A percentile compares a stretch with the other conserved stretches of the same genome.
phyloP scores from a whole-genome alignment of 2,888 invertebrate species.

The Salticus scenicus region DNA sequence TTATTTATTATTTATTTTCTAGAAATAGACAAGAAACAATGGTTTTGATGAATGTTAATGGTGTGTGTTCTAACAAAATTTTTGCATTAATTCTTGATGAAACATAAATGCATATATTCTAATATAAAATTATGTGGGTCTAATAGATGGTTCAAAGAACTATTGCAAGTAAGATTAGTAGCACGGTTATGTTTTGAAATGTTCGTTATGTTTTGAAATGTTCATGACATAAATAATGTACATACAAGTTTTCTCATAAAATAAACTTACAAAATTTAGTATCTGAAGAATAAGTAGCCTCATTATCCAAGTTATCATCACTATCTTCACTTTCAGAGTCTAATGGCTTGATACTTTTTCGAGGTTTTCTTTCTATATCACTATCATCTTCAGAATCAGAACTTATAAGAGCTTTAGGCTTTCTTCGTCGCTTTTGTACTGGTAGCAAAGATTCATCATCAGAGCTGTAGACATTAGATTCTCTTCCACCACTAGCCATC shows the following conservation, averaged over 20 bases:
- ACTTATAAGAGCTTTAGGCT: constrained; percentile 12
- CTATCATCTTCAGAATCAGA: constrained; percentile 43
- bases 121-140: too few species aligned
- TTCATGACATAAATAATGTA: too few species aligned
- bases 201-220: too few species aligned
- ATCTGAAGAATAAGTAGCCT: not conserved
- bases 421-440: constrained; percentile 34
- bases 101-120: too few species aligned
- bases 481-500: constrained; percentile 43
- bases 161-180: too few species aligned
- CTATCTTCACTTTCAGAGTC: constrained; percentile 53
- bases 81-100: too few species aligned
- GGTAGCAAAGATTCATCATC: constrained; percentile 47
- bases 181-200: too few species aligned
- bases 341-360: constrained; percentile 16
- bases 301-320: constrained; percentile 1
- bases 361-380: constrained; percentile 43
- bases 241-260: not conserved
- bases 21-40: too few species aligned
- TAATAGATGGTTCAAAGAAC: too few species aligned
- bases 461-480: constrained; percentile 24
- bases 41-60: too few species aligned
- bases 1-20: too few species aligned
- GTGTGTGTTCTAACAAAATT: too few species aligned
- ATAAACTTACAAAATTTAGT: constrained; percentile 15